phyloP scores from a whole-genome alignment of 2,888 invertebrate species.

The Acrocyrtus sp. region DNA sequence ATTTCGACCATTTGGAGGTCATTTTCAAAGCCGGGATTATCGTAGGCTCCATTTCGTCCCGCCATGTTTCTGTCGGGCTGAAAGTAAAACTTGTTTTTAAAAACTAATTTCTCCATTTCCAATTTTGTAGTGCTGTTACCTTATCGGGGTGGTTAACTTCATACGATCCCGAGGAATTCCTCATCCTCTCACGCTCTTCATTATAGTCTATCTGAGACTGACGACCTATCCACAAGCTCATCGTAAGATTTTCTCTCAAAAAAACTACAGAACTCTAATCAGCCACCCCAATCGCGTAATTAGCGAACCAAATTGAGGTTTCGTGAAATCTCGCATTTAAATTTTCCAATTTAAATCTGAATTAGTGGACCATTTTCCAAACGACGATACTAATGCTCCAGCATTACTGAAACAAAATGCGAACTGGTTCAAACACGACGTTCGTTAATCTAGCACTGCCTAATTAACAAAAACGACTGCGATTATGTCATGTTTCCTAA shows the following conservation, averaged over 20 bases:
- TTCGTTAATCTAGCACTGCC: too few species aligned
- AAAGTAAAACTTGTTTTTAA: neutral
- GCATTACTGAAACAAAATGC: too few species aligned
- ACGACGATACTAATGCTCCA: too few species aligned
- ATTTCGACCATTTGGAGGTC: slow-evolving; percentile 26
- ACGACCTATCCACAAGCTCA: neutral
- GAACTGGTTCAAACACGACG: too few species aligned
- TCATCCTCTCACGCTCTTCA: neutral
- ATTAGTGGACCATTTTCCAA: slow-evolving; percentile 80
- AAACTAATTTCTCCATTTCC: neutral
- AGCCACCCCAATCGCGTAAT: slow-evolving; percentile 86
- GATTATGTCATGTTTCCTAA: too few species aligned
- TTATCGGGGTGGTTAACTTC: neutral
- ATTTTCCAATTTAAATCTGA: too few species aligned
- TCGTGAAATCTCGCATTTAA: too few species aligned
- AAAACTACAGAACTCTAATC: too few species aligned
- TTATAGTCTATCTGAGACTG: neutral
- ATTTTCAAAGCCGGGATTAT: slow-evolving; percentile 47
- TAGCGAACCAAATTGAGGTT: too few species aligned
- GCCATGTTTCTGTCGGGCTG: slow-evolving; percentile 11
- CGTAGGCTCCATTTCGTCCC: slow-evolving; percentile 28
- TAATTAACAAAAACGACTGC: too few species aligned
- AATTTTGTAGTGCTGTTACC: slow-evolving; percentile 2
- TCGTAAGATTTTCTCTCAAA: too few species aligned
- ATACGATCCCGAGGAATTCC: neutral